Evolutionary conservation across 2,797 vertebrate species (phyloP).

Genomic region (Sebastolobus altivelis): DNA sequence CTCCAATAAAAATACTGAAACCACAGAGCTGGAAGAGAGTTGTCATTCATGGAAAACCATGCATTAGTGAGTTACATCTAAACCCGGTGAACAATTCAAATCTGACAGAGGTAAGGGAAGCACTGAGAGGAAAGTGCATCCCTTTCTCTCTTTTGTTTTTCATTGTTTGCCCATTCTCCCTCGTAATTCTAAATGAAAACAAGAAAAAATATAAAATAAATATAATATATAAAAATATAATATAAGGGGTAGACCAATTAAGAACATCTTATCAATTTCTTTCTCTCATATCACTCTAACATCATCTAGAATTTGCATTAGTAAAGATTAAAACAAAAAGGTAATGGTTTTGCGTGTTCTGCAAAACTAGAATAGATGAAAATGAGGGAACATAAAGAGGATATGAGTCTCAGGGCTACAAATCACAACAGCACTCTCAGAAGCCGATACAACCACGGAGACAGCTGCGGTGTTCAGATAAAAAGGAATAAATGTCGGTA

Average conservation of each 20-base stretch:
- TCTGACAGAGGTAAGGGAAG: not conserved
- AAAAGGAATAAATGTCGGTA: conserved; percentile 50
- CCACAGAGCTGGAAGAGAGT: not conserved
- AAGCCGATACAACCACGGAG: conserved; percentile 20
- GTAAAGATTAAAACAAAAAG: conserved; percentile 13
- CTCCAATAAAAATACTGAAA: conserved; percentile 17
- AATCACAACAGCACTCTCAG: conserved; percentile 27
- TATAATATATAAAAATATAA: not conserved
- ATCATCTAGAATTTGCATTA: not conserved
- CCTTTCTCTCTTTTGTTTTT: conserved; percentile 1
- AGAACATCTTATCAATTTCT: not conserved
- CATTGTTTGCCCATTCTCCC: not conserved
- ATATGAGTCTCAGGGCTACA: conserved; percentile 19
- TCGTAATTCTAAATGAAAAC: not conserved
- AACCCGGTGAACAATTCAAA: conserved; percentile 21
- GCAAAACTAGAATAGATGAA: conserved; percentile 22
- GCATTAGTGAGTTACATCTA: not conserved
- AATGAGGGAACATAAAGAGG: conserved; percentile 23
- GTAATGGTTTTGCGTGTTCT: not conserved
- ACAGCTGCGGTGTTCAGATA: conserved; percentile 51
- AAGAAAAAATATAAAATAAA: not conserved
- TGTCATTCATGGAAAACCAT: conserved; percentile 29
- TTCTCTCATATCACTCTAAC: not conserved
- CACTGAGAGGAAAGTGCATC: not conserved
- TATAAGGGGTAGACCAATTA: not conserved